phyloP scores from a whole-genome alignment of 2,888 invertebrate species.

The Stratiomys singularior region DNA sequence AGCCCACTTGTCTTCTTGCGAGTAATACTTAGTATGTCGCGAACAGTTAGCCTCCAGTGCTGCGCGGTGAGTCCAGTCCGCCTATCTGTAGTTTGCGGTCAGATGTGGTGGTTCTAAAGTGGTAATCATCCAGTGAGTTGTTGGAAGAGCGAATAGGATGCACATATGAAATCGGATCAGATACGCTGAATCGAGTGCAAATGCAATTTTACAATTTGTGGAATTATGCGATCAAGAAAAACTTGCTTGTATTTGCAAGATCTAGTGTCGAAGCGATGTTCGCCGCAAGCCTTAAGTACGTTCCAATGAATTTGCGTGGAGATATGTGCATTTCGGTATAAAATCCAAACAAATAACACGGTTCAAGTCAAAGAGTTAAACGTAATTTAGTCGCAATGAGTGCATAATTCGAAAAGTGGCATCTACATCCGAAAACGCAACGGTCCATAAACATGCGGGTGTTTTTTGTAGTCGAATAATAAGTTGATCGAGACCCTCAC shows the following conservation, averaged over 20 bases:
- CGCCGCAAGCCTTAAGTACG: too few relatives aligned
- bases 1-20: slow-evolving; percentile 12
- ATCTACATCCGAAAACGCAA: background rate
- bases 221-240: background rate
- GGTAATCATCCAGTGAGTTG: background rate
- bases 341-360: too few relatives aligned
- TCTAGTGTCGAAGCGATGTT: background rate
- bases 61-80: background rate
- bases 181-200: slow-evolving; percentile 12
- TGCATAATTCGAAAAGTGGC: background rate
- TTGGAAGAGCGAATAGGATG: background rate
- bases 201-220: slow-evolving; percentile 20
- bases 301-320: background rate
- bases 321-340: background rate
- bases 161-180: background rate
- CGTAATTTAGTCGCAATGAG: background rate
- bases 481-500: slow-evolving; percentile 1
- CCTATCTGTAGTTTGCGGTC: slow-evolving; percentile 1
- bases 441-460: slow-evolving; percentile 22
- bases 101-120: background rate
- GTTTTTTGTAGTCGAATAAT: slow-evolving; percentile 15
- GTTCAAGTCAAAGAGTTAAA: background rate
- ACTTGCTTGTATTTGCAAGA: slow-evolving; percentile 5
- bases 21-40: background rate
- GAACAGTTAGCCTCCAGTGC: background rate